Percentiles rank a stretch among this genome's conserved stretches.
Evolutionary conservation across 2,113 vertebrate species (phyloP).

Genomic region (Astur gentilis): DNA sequence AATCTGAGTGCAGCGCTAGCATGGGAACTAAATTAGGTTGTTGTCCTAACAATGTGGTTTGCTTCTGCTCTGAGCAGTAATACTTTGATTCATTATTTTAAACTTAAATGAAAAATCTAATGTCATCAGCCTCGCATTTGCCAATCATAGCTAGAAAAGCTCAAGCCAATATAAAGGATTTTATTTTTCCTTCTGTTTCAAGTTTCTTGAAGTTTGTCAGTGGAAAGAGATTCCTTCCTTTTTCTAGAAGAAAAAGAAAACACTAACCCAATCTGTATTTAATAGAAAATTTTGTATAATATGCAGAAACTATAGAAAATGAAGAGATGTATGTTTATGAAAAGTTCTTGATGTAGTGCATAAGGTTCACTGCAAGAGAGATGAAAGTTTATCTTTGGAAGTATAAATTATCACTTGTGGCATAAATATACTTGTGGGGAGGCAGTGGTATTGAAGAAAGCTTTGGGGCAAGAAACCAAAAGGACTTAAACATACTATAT

Average conservation of each 20-base stretch:
- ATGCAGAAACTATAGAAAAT: not conserved
- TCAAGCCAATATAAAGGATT: not conserved
- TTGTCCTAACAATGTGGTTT: not conserved
- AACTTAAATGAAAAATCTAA: not conserved
- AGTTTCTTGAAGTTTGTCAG: conserved; percentile 15
- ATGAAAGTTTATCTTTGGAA: conserved; percentile 23
- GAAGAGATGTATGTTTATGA: not conserved
- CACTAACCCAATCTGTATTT: conserved; percentile 26
- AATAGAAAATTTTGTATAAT: conserved; percentile 38
- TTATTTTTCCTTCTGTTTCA: not conserved
- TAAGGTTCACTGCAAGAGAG: conserved; percentile 17
- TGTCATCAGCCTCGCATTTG: not conserved
- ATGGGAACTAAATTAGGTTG: not conserved
- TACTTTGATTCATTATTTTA: not conserved
- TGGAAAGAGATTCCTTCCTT: not conserved
- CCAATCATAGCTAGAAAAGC: not conserved
- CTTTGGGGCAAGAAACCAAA: not conserved
- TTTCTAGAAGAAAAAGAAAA: not conserved
- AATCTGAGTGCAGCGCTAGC: not conserved
- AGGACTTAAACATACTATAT: not conserved
- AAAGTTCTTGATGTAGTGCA: conserved; percentile 21
- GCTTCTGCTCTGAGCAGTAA: not conserved
- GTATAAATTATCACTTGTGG: conserved; percentile 9
- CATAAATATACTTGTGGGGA: not conserved
- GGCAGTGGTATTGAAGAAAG: not conserved